phyloP scores from a whole-genome alignment of 2,888 invertebrate species.

The Taenaris catops region DNA sequence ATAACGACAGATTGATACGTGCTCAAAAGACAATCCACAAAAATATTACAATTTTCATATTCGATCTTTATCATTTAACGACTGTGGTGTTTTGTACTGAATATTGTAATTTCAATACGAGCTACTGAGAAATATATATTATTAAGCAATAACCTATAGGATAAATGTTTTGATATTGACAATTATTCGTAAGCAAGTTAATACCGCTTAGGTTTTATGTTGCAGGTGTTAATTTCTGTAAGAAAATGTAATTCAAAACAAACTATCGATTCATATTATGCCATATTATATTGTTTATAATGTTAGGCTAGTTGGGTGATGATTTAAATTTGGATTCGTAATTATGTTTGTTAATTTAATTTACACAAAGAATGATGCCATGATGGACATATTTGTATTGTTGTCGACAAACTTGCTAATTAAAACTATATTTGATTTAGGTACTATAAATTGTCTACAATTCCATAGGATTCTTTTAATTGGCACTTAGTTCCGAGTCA shows the following conservation, averaged over 20 bases:
- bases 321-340: slow-evolving; percentile 41
- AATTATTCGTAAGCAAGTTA: slow-evolving; percentile 75
- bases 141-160: slow-evolving; percentile 77
- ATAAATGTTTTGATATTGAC: slow-evolving; percentile 79
- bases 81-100: slow-evolving; percentile 77
- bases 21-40: slow-evolving; percentile 77
- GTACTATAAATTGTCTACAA: slow-evolving; percentile 49
- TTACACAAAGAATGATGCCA: slow-evolving; percentile 47
- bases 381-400: slow-evolving; percentile 42
- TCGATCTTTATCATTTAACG: slow-evolving; percentile 51
- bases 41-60: slow-evolving; percentile 55
- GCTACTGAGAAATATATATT: slow-evolving; percentile 66
- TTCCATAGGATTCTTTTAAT: slow-evolving; percentile 51
- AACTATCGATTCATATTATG: slow-evolving; percentile 73
- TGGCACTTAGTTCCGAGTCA: slow-evolving; percentile 65
- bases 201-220: slow-evolving; percentile 72
- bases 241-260: slow-evolving; percentile 70
- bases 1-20: slow-evolving; percentile 66
- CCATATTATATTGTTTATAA: slow-evolving; percentile 76
- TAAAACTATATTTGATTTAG: slow-evolving; percentile 40
- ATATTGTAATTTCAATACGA: slow-evolving; percentile 67
- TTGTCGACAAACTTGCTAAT: slow-evolving; percentile 41
- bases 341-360: slow-evolving; percentile 37
- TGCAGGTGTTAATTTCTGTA: slow-evolving; percentile 74
- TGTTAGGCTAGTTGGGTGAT: slow-evolving; percentile 69